phyloP scores from a whole-genome alignment of 2,797 vertebrate species.

The Macropus fuliginosus region DNA sequence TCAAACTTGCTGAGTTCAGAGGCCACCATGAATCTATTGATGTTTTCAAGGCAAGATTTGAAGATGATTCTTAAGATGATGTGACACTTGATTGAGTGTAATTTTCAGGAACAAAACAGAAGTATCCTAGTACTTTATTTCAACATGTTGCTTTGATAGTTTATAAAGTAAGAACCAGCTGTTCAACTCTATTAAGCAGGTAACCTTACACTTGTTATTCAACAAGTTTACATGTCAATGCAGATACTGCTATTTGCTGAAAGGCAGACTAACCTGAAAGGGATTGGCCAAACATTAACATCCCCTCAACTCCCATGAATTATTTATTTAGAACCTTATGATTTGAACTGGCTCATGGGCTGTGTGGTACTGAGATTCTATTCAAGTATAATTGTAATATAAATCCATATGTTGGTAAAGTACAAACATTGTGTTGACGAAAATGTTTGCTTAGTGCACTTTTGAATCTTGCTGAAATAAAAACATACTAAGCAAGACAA shows the following conservation, averaged over 20 bases:
- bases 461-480: not conserved
- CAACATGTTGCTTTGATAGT: not conserved
- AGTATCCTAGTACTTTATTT: not conserved
- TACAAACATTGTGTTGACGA: not conserved
- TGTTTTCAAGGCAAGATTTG: not conserved
- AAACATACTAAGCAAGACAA: slow-evolving; percentile 8
- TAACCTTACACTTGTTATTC: slow-evolving; percentile 18
- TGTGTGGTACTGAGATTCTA: slow-evolving; percentile 36
- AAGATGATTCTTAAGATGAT: not conserved
- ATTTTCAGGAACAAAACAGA: not conserved
- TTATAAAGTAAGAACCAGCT: slow-evolving; percentile 40
- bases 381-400: not conserved
- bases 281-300: not conserved
- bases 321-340: slow-evolving; percentile 44
- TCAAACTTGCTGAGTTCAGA: not conserved
- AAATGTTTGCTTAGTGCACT: not conserved
- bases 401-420: slow-evolving; percentile 26
- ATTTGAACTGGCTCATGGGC: slow-evolving; percentile 48
- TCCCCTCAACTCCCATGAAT: slow-evolving; percentile 6
- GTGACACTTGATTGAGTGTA: not conserved
- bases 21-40: not conserved
- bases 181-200: slow-evolving; percentile 45
- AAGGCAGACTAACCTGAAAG: slow-evolving; percentile 9
- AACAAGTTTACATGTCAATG: not conserved
- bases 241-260: fast-evolving